These are phyloP conservation scores for Clarias gariepinus DNA, from an alignment of 2,113 vertebrate species.

Conservation along the genomic window DNA sequence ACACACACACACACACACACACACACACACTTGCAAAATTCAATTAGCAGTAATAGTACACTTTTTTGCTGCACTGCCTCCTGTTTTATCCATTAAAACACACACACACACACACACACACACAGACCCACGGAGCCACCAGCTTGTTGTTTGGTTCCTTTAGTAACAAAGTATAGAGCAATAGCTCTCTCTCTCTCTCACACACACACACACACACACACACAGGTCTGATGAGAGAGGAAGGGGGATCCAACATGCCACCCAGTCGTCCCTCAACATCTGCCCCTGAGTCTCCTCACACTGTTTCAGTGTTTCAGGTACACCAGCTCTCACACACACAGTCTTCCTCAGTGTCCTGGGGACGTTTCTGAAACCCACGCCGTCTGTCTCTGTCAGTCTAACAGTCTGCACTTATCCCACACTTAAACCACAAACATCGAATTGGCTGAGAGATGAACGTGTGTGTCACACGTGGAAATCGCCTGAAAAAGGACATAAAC, in stretches of 20 bases:
- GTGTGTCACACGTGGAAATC: no score
- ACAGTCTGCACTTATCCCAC: neutral
- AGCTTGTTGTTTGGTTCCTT: neutral
- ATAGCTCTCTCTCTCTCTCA: neutral
- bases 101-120: neutral
- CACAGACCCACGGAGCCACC: neutral
- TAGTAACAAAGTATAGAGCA: neutral
- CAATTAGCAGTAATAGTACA: neutral
- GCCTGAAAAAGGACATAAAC: no score
- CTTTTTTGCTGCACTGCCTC: neutral
- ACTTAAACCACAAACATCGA: no score
- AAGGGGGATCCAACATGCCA: neutral
- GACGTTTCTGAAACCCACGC: neutral
- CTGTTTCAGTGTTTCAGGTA: no score
- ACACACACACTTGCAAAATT: neutral
- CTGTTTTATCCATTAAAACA: neutral
- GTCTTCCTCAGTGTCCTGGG: neutral
- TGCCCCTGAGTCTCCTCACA: no score
- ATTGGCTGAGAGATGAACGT: no score
- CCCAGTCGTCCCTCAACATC: neutral
- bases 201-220: slow-evolving; percentile 10
- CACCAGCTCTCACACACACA: neutral
- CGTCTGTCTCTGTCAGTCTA: neutral
- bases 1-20: no score
- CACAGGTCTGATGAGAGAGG: no score